Percentiles rank a stretch among this genome's conserved stretches.
These are phyloP conservation scores for Anneissia japonica DNA, from an alignment of 35 echinoderm and acorn worm species.

Conservation along the genomic window DNA sequence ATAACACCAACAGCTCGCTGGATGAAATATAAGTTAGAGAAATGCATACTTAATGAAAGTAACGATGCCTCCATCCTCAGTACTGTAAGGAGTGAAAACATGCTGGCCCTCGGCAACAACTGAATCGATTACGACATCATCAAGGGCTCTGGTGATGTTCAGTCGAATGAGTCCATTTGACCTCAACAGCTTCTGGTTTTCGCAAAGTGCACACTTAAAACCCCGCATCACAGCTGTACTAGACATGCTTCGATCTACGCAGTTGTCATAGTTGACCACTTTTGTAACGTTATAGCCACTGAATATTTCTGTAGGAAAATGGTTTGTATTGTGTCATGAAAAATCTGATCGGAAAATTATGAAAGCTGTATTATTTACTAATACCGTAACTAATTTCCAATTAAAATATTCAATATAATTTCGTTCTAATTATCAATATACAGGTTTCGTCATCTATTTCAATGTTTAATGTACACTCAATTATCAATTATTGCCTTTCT, in stretches of 20 bases:
- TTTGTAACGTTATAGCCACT: neutral
- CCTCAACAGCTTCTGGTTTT: neutral
- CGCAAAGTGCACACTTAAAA: neutral
- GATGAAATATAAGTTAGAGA: no score
- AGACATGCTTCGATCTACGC: neutral
- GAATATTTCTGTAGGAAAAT: neutral
- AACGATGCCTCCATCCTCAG: neutral
- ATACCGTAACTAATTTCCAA: no score
- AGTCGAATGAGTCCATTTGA: neutral
- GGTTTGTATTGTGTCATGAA: neutral
- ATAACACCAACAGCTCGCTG: no score
- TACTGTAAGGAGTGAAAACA: neutral
- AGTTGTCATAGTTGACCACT: neutral
- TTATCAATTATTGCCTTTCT: no score
- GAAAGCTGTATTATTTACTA: no score
- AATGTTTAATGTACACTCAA: no score
- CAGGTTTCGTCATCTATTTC: no score
- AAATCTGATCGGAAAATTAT: no score
- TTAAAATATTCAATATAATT: no score
- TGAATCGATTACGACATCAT: neutral
- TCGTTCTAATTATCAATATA: no score
- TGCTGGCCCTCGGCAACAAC: slow-evolving; percentile 4
- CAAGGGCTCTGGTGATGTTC: neutral
- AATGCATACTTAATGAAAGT: slow-evolving; percentile 10
- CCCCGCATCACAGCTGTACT: neutral